These are phyloP conservation scores for Catagonus wagneri DNA, from an alignment of 2,113 vertebrate genomes.

Conservation along the genomic window DNA sequence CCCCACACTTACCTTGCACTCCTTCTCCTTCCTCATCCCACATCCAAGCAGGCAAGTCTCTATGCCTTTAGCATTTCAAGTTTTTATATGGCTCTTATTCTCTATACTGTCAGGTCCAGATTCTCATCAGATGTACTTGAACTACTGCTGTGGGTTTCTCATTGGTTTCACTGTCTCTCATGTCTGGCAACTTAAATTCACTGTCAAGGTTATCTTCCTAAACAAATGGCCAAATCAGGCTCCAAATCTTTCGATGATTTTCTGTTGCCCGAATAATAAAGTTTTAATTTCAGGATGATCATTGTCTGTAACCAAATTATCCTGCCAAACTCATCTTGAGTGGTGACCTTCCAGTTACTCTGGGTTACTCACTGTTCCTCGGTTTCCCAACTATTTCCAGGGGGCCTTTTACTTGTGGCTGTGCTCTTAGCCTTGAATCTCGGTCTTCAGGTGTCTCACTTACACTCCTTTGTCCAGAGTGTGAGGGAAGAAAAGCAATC, in stretches of 20 bases:
- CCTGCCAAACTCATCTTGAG: background rate
- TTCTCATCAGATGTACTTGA: background rate
- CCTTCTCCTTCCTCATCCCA: background rate
- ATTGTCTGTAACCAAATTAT: background rate
- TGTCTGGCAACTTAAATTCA: background rate
- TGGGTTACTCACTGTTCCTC: background rate
- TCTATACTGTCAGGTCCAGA: background rate
- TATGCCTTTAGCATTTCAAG: background rate
- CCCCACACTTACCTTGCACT: background rate
- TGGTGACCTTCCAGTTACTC: background rate
- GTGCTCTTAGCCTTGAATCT: background rate
- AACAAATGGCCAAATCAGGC: background rate
- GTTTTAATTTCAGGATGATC: background rate
- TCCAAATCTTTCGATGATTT: background rate
- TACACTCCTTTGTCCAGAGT: background rate
- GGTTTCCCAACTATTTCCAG: background rate
- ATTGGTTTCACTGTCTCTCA: background rate
- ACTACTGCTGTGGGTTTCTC: background rate
- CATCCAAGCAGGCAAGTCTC: background rate
- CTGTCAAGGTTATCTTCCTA: background rate
- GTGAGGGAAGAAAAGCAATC: background rate
- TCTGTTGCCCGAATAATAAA: background rate
- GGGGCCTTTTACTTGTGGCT: background rate
- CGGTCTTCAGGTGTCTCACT: background rate
- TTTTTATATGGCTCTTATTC: background rate